Evolutionary conservation across 2,797 vertebrate species (phyloP).

Genomic region (Crocodylus rhombifer): DNA sequence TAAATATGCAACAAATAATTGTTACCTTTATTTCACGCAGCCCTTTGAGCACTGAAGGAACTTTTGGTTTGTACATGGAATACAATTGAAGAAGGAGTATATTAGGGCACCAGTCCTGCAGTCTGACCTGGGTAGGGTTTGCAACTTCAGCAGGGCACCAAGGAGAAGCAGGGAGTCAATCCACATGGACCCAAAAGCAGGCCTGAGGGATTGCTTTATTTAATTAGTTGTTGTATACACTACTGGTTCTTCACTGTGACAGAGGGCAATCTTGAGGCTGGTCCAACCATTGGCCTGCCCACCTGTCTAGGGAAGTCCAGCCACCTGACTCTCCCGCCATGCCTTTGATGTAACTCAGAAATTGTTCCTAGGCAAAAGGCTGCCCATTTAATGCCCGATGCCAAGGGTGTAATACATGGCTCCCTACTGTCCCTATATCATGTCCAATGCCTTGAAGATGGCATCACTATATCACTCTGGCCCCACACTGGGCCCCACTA

Average conservation of each 20-base stretch:
- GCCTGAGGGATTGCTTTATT: not conserved
- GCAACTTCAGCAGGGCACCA: not conserved
- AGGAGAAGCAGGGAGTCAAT: slow-evolving; percentile 24
- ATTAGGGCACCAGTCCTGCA: slow-evolving; percentile 29
- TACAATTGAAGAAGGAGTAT: not conserved
- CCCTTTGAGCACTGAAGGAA: slow-evolving; percentile 15
- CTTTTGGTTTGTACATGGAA: not conserved
- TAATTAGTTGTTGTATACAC: not conserved
- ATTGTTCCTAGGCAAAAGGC: too few species aligned
- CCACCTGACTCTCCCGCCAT: too few species aligned
- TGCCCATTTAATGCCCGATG: too few species aligned
- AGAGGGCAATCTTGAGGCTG: too few species aligned
- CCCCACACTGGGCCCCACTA: too few species aligned
- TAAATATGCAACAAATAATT: not conserved
- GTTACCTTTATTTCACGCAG: slow-evolving; percentile 48
- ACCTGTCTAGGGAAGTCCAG: too few species aligned
- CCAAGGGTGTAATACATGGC: too few species aligned
- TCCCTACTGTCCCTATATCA: too few species aligned
- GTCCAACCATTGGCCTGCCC: too few species aligned
- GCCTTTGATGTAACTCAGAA: too few species aligned
- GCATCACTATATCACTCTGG: too few species aligned
- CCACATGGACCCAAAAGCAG: not conserved
- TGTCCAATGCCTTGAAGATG: too few species aligned
- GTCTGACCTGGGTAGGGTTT: not conserved
- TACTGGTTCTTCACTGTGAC: not conserved